Conservation (phyloP, 2,888 invertebrate species). For the Eupithecia centaureata region DNA sequence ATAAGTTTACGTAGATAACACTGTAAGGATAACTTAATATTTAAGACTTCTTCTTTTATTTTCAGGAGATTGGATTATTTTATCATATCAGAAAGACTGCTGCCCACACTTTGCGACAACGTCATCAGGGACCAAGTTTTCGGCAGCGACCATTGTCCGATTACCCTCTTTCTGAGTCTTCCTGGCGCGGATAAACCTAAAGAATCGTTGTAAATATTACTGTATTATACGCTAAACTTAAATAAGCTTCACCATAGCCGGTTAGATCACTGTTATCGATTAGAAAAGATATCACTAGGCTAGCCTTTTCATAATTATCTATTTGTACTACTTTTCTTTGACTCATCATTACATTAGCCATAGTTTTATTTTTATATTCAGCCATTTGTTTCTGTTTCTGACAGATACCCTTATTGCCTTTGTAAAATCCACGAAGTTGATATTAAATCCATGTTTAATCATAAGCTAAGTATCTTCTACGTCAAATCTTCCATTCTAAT, state of each 20-base stretch:
- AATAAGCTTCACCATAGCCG: background rate
- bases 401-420: background rate
- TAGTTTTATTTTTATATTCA: background rate
- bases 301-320: background rate
- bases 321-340: background rate
- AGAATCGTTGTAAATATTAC: conserved; percentile 53
- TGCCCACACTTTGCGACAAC: conserved; percentile 92
- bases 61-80: conserved; percentile 98
- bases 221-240: background rate
- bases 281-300: background rate
- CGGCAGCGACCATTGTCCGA: conserved; percentile 99
- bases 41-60: conserved; percentile 43
- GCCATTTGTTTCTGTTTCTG: background rate
- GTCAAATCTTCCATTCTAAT: background rate
- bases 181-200: conserved; percentile 76
- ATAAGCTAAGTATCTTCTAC: no score
- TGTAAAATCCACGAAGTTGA: no score
- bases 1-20: no score
- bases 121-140: conserved; percentile 91
- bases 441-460: no score
- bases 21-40: no score
- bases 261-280: background rate
- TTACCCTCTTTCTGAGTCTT: conserved; percentile 88
- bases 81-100: conserved; percentile 91
- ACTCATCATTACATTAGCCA: background rate